These are phyloP conservation scores for Drosophila navojoa DNA, from an alignment of 1,140 invertebrate genomes.

Conservation along the genomic window DNA sequence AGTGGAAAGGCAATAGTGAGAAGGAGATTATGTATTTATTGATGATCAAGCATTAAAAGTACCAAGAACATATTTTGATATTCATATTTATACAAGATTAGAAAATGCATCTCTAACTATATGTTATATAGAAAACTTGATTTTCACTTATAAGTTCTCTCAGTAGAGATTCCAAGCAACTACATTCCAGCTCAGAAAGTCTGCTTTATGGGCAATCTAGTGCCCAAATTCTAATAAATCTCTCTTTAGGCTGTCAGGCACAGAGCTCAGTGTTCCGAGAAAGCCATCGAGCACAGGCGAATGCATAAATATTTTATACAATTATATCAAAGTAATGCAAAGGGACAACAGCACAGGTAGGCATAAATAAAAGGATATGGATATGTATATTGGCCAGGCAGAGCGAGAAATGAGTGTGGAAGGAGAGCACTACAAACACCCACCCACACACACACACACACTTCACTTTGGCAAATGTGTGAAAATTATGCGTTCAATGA, in stretches of 20 bases:
- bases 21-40: no score
- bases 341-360: conserved; percentile 17
- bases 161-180: no score
- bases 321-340: conserved; percentile 29
- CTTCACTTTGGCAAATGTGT: conserved; percentile 31
- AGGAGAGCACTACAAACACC: not conserved
- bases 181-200: no score
- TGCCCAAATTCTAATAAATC: not conserved
- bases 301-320: conserved; percentile 46
- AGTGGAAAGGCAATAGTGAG: no score
- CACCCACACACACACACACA: not conserved
- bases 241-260: conserved; percentile 9
- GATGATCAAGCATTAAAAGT: no score
- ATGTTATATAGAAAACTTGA: no score
- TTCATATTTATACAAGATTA: no score
- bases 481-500: conserved; percentile 62
- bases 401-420: not conserved
- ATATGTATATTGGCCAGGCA: conserved; percentile 1
- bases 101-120: no score
- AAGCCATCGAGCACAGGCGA: conserved; percentile 1
- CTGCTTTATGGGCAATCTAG: not conserved
- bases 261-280: not conserved
- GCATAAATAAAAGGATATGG: conserved; percentile 18
- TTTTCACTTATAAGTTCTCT: no score
- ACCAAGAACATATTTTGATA: no score